Evolutionary conservation across 2,888 invertebrate species (phyloP).

Genomic region (Druceiella hillmani): DNA sequence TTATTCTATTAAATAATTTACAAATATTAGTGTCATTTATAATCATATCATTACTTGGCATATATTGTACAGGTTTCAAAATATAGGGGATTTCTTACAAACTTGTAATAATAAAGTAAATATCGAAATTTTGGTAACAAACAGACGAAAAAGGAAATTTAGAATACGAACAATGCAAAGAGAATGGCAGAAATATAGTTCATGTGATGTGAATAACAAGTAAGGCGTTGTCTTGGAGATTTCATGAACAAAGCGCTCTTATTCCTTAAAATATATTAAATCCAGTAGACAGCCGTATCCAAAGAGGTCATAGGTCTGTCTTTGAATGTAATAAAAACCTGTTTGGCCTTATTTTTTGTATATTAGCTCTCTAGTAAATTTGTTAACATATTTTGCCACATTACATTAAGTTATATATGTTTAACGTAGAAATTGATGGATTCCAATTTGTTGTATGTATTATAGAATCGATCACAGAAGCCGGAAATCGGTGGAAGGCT

Average conservation of each 20-base stretch:
- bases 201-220: constrained; percentile 36
- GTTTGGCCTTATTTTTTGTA: constrained; percentile 20
- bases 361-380: too few relatives aligned
- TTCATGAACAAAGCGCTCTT: constrained; percentile 24
- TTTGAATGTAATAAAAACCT: constrained; percentile 20
- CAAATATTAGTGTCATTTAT: too few relatives aligned
- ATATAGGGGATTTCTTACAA: too few relatives aligned
- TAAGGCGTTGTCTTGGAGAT: constrained; percentile 31
- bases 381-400: constrained; percentile 31
- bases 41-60: too few relatives aligned
- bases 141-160: too few relatives aligned
- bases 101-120: too few relatives aligned
- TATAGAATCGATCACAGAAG: constrained; percentile 40
- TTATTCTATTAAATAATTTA: too few relatives aligned
- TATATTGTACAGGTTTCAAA: too few relatives aligned
- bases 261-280: constrained; percentile 25
- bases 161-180: constrained; percentile 26
- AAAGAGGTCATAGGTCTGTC: constrained; percentile 24
- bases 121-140: too few relatives aligned
- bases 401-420: constrained; percentile 30
- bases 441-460: constrained; percentile 34
- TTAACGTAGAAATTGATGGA: constrained; percentile 33
- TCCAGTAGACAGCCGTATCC: constrained; percentile 25
- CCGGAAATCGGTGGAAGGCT: too few relatives aligned
- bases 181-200: constrained; percentile 47